These are phyloP conservation scores for Panagrolaimus sp. DNA, from an alignment of 1,140 invertebrate genomes.

Conservation along the genomic window DNA sequence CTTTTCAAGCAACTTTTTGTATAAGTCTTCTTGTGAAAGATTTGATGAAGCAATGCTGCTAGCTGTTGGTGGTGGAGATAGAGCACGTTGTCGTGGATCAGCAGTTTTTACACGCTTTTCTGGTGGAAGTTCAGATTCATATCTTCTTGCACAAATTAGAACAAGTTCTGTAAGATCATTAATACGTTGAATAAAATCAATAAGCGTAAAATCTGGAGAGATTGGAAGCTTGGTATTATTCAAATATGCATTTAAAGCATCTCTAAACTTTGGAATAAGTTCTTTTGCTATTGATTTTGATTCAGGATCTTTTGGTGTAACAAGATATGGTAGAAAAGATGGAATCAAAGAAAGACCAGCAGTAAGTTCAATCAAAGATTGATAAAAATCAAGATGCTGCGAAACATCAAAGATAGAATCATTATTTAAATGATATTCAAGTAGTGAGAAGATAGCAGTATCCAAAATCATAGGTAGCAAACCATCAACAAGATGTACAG, in stretches of 20 bases:
- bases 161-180: conserved; percentile 49
- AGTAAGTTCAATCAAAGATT: conserved; percentile 51
- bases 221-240: conserved; percentile 36
- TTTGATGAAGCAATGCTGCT: neutral
- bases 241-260: conserved; percentile 44
- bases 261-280: conserved; percentile 48
- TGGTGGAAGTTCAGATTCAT: conserved; percentile 42
- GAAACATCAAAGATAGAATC: conserved; percentile 52
- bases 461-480: conserved; percentile 14
- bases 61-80: neutral
- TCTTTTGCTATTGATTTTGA: conserved; percentile 54
- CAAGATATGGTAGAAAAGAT: conserved; percentile 39
- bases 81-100: neutral
- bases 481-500: conserved; percentile 18
- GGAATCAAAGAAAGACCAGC: conserved; percentile 42
- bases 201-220: conserved; percentile 49
- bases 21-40: conserved; percentile 6
- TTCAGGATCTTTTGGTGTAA: conserved; percentile 37
- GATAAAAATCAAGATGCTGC: conserved; percentile 56
- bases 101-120: conserved; percentile 50
- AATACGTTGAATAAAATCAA: conserved; percentile 50
- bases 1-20: conserved; percentile 17
- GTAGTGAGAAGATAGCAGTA: conserved; percentile 24
- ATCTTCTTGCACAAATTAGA: conserved; percentile 35
- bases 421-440: conserved; percentile 54